These are phyloP conservation scores for Pharmacophagus antenor DNA, from an alignment of 2,888 invertebrate genomes.

Conservation along the genomic window DNA sequence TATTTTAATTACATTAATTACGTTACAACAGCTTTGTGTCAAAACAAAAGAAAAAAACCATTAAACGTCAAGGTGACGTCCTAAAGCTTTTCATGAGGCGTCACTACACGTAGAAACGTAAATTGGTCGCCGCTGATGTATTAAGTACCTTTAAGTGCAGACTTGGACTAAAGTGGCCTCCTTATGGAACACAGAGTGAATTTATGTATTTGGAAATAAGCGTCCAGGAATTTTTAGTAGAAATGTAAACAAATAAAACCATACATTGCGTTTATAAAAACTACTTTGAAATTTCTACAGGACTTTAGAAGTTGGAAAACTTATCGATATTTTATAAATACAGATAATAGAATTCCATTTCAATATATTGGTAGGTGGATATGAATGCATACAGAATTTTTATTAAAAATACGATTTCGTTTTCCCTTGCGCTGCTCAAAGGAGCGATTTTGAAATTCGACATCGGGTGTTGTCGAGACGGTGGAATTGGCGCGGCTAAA, in stretches of 20 bases:
- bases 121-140: slow-evolving; percentile 26
- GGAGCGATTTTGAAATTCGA: slow-evolving; percentile 55
- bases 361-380: neutral
- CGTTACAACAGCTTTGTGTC: too few species aligned
- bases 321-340: neutral
- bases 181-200: slow-evolving; percentile 9
- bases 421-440: slow-evolving; percentile 38
- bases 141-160: slow-evolving; percentile 19
- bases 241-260: slow-evolving; percentile 18
- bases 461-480: slow-evolving; percentile 54
- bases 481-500: slow-evolving; percentile 63
- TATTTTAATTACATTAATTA: too few species aligned
- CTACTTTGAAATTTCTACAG: neutral
- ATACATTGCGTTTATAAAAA: neutral
- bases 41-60: too few species aligned
- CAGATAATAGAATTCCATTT: neutral
- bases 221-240: slow-evolving; percentile 17
- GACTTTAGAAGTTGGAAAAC: neutral
- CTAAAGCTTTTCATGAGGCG: slow-evolving; percentile 18
- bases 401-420: slow-evolving; percentile 39
- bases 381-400: slow-evolving; percentile 8
- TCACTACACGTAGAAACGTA: slow-evolving; percentile 20
- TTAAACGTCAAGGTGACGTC: slow-evolving; percentile 21
- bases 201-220: slow-evolving; percentile 24
- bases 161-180: slow-evolving; percentile 26